Conservation (phyloP, 92 coral and sea anemone genomes). For the Umimayanthus chanpuru region DNA sequence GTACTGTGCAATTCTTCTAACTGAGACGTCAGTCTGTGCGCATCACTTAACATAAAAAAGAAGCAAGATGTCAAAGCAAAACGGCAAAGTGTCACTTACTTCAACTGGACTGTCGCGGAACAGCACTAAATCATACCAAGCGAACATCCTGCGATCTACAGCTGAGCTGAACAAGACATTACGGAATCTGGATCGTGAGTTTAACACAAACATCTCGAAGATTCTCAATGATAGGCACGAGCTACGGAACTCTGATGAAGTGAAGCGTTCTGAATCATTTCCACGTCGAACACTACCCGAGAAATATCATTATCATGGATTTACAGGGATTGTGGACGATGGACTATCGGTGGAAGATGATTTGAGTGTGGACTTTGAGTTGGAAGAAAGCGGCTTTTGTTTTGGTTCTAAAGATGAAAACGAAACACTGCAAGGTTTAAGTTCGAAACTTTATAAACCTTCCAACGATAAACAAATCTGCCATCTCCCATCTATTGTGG, state of each 20-base stretch:
- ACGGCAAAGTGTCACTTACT: conserved; percentile 4
- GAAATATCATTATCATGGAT: neutral
- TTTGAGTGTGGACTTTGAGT: neutral
- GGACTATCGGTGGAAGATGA: conserved; percentile 7
- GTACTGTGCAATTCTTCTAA: neutral
- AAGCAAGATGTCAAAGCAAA: conserved; percentile 6
- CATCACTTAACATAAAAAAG: neutral
- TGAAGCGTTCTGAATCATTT: conserved; percentile 19
- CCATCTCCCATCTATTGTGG: conserved; percentile 36
- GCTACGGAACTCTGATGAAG: conserved; percentile 14
- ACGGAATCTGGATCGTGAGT: conserved; percentile 68
- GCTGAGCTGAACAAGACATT: conserved; percentile 73
- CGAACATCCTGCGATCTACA: conserved; percentile 59
- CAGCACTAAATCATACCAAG: conserved; percentile 67
- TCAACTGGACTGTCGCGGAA: conserved; percentile 65
- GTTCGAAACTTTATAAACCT: neutral
- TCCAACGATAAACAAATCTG: conserved; percentile 19
- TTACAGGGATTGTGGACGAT: neutral
- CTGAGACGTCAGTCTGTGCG: neutral
- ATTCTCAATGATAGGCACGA: conserved; percentile 65
- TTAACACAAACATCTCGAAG: conserved; percentile 69
- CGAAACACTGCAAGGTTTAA: neutral
- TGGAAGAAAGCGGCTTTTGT: neutral
- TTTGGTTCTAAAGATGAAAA: conserved; percentile 1
- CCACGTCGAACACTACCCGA: conserved; percentile 29